phyloP scores from a whole-genome alignment of 2,888 invertebrate species.

The Tenthredo amoena region DNA sequence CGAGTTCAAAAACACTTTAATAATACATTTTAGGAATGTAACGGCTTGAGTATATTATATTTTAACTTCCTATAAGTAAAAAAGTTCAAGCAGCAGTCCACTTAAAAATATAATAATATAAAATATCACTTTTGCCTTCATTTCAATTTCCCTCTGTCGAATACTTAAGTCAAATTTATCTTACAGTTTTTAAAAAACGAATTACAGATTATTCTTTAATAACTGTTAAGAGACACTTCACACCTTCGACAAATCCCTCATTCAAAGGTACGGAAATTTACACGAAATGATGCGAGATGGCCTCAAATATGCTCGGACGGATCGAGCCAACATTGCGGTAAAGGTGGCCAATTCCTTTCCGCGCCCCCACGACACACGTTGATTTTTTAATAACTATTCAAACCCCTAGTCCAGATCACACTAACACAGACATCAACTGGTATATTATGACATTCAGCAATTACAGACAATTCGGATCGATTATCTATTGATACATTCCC shows the following conservation, averaged over 20 bases:
- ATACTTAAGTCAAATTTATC: neutral
- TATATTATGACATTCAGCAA: neutral
- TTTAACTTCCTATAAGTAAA: conserved; percentile 31
- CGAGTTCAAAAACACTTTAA: conserved; percentile 6
- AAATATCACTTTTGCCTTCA: conserved; percentile 45
- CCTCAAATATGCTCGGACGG: conserved; percentile 53
- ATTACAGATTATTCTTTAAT: neutral
- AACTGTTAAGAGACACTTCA: neutral
- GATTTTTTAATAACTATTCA: conserved; percentile 57
- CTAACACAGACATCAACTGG: neutral
- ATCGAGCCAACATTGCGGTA: conserved; percentile 64
- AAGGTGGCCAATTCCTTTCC: conserved; percentile 63
- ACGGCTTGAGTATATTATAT: conserved; percentile 32
- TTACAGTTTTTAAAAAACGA: neutral
- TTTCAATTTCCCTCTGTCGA: conserved; percentile 12
- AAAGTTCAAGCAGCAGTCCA: conserved; percentile 47
- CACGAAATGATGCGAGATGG: conserved; percentile 44
- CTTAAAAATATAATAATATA: conserved; percentile 51
- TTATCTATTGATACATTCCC: neutral
- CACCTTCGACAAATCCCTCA: neutral
- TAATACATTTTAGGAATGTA: conserved; percentile 45
- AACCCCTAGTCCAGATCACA: neutral
- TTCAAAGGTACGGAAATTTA: conserved; percentile 20
- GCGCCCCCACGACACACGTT: conserved; percentile 72
- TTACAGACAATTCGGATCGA: neutral